Evolutionary conservation across 2,797 vertebrate species (phyloP), one percentile per base, ranked within the genome.

Genomic region (Psittacula derbiana): DNA sequence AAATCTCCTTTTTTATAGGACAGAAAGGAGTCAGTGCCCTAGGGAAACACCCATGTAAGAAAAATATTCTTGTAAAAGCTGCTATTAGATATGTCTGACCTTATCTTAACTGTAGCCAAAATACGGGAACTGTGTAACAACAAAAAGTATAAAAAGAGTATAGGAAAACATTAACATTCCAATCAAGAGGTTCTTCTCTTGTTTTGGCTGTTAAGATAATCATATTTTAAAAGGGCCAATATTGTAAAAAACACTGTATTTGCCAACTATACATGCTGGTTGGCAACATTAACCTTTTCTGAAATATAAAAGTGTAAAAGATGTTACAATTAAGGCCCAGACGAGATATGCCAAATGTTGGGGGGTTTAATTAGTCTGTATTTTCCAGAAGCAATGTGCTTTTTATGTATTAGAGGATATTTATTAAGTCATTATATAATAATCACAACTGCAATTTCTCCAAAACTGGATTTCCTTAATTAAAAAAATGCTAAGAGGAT

Each of bases 31-130:
- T 19, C 50, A 76, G 62, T 79, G 30, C 80, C 70, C 43, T 61
- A 74, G 66, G 47, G 53, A 93, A 86, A 86, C 0, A 0, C 58
- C 23, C 66, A 43, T 31, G 24, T 62, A 93, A 80, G n/a, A 92
- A 91, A 62, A 92, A 90, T 72, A 88, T 46, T 90, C 49, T 86
- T 88, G 52, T 84, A 93, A 91, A 38, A 86, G 61, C 38, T 94
- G 49, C 47, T 86, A n/a, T 93, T 88, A 44, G 58, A 90, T 88
- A 72, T 33, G 70, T 75, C 62, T 86, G 86, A 93, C 73, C 76
- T 94, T 88, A 92, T 90, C 95, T 74, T 0, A 2, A 50, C 58
- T 62, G 57, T 40, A 84, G n/a, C 30, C 49, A 88, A 79, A 88
- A 94, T 38, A 79, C 81, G 36, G 46, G 30, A 92, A 92, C 33